Percentiles rank a stretch among this genome's conserved stretches.
These are phyloP conservation scores for Drosophila micromelanica DNA, from an alignment of 1,140 invertebrate species.

Conservation along the genomic window DNA sequence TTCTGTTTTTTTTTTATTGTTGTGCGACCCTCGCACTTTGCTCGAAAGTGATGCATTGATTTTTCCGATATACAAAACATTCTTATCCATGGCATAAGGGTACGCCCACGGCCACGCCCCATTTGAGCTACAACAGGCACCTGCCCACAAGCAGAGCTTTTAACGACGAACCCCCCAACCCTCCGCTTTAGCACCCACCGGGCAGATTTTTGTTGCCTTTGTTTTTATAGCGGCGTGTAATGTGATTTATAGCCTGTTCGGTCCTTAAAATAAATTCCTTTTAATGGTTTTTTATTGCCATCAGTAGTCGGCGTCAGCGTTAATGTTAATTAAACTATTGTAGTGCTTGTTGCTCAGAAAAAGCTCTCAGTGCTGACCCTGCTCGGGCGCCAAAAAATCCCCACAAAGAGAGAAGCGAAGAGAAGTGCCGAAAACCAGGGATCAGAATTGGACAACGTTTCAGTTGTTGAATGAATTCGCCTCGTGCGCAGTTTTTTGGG, in stretches of 20 bases:
- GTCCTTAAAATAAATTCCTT: conserved; percentile 82
- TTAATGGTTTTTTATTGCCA: conserved; percentile 82
- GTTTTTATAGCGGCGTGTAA: conserved; percentile 79
- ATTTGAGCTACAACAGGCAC: conserved; percentile 28
- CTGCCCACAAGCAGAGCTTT: conserved; percentile 42
- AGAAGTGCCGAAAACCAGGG: conserved; percentile 15
- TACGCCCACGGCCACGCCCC: conserved; percentile 35
- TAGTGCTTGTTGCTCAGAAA: conserved; percentile 50
- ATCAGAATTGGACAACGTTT: conserved; percentile 43
- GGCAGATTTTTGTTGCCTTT: conserved; percentile 54
- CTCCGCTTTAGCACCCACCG: neutral
- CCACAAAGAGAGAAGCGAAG: neutral
- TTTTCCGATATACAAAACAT: conserved; percentile 74
- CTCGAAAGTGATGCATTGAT: conserved; percentile 68
- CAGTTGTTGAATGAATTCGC: conserved; percentile 39
- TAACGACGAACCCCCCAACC: neutral
- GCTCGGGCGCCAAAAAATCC: conserved; percentile 54
- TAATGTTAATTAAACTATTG: conserved; percentile 83
- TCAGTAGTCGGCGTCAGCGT: conserved; percentile 77
- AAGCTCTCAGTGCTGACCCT: too few relatives aligned
- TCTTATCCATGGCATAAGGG: conserved; percentile 49
- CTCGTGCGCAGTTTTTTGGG: conserved; percentile 50
- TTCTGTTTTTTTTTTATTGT: neutral
- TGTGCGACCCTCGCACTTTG: neutral
- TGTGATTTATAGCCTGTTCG: conserved; percentile 80